phyloP scores from a whole-genome alignment of 2,888 invertebrate species.

The Meganola albula region DNA sequence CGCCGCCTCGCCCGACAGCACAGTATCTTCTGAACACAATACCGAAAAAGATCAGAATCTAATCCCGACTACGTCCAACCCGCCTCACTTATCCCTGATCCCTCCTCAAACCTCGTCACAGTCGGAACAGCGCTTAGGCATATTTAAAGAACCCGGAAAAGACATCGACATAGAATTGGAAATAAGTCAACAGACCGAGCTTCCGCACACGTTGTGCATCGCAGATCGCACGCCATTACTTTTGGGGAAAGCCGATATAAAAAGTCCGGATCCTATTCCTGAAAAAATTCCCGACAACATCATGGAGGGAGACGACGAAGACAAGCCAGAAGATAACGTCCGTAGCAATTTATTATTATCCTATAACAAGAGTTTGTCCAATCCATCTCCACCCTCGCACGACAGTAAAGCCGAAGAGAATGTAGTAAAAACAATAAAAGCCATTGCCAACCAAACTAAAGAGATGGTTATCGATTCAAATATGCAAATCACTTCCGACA shows the following conservation, averaged over 20 bases:
- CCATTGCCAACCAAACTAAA: slow-evolving; percentile 75
- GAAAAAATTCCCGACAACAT: slow-evolving; percentile 74
- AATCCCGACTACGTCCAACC: slow-evolving; percentile 32
- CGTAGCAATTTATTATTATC: slow-evolving; percentile 51
- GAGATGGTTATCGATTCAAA: slow-evolving; percentile 77
- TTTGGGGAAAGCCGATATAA: slow-evolving; percentile 67
- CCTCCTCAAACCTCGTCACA: slow-evolving; percentile 34
- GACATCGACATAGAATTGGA: slow-evolving; percentile 71
- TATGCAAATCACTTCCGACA: slow-evolving; percentile 74
- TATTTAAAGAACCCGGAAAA: slow-evolving; percentile 47
- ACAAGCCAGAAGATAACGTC: slow-evolving; percentile 63
- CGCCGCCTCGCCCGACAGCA: slow-evolving; percentile 78
- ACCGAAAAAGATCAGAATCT: slow-evolving; percentile 38
- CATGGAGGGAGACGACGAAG: slow-evolving; percentile 68
- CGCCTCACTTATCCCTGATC: slow-evolving; percentile 36
- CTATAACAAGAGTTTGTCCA: slow-evolving; percentile 49
- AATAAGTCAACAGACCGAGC: slow-evolving; percentile 70
- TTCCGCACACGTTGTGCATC: slow-evolving; percentile 61
- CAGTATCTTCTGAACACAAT: slow-evolving; percentile 47
- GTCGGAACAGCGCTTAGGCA: slow-evolving; percentile 39
- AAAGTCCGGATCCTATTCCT: slow-evolving; percentile 69
- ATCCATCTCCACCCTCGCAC: slow-evolving; percentile 36
- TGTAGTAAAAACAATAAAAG: slow-evolving; percentile 73
- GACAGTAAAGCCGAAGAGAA: slow-evolving; percentile 51
- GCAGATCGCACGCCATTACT: slow-evolving; percentile 61